A percentile compares a stretch with the other conserved stretches of the same genome.
Evolutionary conservation across 2,888 invertebrate genomes (phyloP).

Genomic region (Phania funesta): DNA sequence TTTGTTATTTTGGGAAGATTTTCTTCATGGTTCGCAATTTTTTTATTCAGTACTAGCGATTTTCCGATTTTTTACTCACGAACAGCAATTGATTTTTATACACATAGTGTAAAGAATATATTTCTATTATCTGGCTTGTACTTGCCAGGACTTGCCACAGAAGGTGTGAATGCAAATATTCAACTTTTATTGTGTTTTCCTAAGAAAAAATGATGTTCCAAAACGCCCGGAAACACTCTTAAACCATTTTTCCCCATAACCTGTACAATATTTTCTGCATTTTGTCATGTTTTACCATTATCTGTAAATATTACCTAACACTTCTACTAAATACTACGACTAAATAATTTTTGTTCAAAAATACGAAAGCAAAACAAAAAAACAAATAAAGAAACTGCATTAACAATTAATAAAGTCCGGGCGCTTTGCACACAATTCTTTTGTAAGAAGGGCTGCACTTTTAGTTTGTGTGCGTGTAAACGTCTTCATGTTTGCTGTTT

Average conservation of each 20-base stretch:
- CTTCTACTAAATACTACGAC: slow-evolving; percentile 29
- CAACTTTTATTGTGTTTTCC: no score
- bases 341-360: slow-evolving; percentile 37
- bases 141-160: no score
- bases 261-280: background rate
- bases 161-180: no score
- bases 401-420: slow-evolving; percentile 56
- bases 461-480: background rate
- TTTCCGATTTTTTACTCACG: no score
- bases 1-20: no score
- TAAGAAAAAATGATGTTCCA: no score
- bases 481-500: slow-evolving; percentile 19
- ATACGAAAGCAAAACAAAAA: background rate
- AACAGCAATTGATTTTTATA: no score
- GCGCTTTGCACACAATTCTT: slow-evolving; percentile 44
- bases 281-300: slow-evolving; percentile 1
- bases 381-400: background rate
- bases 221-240: no score
- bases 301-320: slow-evolving; percentile 22
- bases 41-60: no score
- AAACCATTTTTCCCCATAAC: background rate
- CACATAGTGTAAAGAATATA: no score
- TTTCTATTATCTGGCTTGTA: no score
- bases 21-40: no score
- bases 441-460: background rate